Percentiles rank a stretch among this genome's conserved stretches.
Evolutionary conservation across 2,113 vertebrate genomes (phyloP).

Genomic region (Austrofundulus limnaeus): DNA sequence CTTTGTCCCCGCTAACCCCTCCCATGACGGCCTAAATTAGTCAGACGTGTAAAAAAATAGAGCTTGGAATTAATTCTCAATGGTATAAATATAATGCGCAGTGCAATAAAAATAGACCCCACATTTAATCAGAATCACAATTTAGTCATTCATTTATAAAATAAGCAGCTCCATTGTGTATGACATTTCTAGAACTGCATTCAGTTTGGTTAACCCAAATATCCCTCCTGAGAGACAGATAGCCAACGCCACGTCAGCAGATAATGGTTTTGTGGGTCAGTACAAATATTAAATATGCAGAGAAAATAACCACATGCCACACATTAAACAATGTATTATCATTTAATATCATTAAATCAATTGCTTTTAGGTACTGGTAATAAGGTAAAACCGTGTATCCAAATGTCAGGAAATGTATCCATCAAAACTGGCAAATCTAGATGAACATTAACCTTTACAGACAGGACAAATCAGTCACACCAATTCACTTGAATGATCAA

Average conservation of each 20-base stretch:
- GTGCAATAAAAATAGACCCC: too few relatives aligned
- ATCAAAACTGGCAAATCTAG: too few relatives aligned
- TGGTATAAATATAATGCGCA: too few relatives aligned
- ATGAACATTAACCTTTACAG: too few relatives aligned
- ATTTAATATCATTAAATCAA: background rate
- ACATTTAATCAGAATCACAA: background rate
- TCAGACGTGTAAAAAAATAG: too few relatives aligned
- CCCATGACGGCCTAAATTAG: too few relatives aligned
- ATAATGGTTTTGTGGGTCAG: background rate
- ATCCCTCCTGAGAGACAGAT: background rate
- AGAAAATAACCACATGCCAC: background rate
- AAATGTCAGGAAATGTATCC: too few relatives aligned
- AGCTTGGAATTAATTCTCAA: too few relatives aligned
- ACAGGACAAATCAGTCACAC: background rate
- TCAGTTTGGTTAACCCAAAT: too few relatives aligned
- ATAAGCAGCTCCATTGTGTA: background rate
- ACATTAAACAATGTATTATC: background rate
- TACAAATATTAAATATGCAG: background rate
- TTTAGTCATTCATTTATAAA: background rate
- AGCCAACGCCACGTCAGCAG: too few relatives aligned
- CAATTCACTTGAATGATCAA: background rate
- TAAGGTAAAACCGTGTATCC: background rate
- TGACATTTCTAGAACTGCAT: too few relatives aligned
- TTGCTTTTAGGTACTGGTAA: background rate
- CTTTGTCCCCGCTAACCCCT: too few relatives aligned